Conservation (phyloP, 92 coral and sea anemone species). For the Muricea muricata region DNA sequence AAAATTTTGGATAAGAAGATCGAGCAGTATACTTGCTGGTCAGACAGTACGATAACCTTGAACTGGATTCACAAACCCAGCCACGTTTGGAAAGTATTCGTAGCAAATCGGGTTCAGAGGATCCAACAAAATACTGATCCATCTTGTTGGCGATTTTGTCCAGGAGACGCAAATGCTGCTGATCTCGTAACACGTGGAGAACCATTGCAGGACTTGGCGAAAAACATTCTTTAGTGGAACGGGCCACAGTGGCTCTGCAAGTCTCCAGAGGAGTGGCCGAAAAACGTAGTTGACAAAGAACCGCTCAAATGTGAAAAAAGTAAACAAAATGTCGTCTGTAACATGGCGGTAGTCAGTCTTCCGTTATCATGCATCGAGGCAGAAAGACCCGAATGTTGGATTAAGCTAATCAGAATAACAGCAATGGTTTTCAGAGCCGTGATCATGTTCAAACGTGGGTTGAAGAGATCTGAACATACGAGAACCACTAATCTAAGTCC, state of each 20-base stretch:
- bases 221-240: background rate
- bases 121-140: background rate
- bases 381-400: slow-evolving; percentile 31
- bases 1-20: background rate
- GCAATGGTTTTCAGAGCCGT: slow-evolving; percentile 50
- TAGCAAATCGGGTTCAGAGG: background rate
- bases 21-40: background rate
- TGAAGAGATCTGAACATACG: slow-evolving; percentile 7
- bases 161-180: slow-evolving; percentile 2
- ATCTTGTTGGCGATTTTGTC: background rate
- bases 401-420: slow-evolving; percentile 47
- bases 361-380: background rate
- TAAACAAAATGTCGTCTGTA: background rate
- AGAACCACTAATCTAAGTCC: background rate
- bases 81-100: background rate
- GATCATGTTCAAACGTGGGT: slow-evolving; percentile 22
- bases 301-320: background rate
- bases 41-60: background rate
- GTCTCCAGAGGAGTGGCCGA: background rate
- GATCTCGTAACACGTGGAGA: slow-evolving; percentile 16
- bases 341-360: background rate
- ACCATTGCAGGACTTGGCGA: background rate
- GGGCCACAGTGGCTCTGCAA: background rate
- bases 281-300: background rate
- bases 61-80: background rate